Evolutionary conservation across 2,797 vertebrate species (phyloP).

Genomic region (Sebastes flavidus): DNA sequence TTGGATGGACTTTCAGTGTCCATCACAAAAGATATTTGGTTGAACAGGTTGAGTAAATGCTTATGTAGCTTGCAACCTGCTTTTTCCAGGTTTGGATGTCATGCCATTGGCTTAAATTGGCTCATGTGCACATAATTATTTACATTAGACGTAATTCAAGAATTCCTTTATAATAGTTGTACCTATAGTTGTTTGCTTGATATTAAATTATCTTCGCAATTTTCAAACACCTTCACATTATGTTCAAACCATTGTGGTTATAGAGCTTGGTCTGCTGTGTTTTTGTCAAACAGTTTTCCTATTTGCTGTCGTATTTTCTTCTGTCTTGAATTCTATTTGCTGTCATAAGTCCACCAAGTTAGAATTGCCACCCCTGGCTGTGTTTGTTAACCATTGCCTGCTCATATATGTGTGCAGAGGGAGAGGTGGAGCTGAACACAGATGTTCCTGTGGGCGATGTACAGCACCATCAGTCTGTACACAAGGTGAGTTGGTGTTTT

Average conservation of each 20-base stretch:
- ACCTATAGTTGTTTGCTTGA: background rate
- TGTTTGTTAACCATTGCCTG: background rate
- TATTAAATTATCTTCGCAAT: background rate
- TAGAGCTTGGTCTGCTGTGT: background rate
- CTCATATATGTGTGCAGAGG: constrained; percentile 1
- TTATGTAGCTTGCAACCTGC: background rate
- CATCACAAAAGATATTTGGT: background rate
- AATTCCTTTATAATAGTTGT: background rate
- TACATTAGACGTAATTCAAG: background rate
- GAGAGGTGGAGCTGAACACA: background rate
- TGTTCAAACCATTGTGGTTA: background rate
- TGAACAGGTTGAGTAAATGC: background rate
- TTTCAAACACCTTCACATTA: background rate
- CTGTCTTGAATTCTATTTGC: background rate
- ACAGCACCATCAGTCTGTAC: background rate
- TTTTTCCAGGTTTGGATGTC: background rate
- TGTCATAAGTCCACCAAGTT: background rate
- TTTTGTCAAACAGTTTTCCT: background rate
- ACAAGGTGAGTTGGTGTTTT: constrained; percentile 1
- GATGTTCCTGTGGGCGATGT: background rate
- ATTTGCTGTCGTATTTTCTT: background rate
- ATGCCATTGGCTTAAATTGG: background rate
- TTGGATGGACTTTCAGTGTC: background rate
- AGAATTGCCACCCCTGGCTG: background rate
- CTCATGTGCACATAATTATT: background rate